Evolutionary conservation across 2,797 vertebrate species (phyloP), one percentile per base, ranked within the genome.

Genomic region (Protonibea diacanthus): DNA sequence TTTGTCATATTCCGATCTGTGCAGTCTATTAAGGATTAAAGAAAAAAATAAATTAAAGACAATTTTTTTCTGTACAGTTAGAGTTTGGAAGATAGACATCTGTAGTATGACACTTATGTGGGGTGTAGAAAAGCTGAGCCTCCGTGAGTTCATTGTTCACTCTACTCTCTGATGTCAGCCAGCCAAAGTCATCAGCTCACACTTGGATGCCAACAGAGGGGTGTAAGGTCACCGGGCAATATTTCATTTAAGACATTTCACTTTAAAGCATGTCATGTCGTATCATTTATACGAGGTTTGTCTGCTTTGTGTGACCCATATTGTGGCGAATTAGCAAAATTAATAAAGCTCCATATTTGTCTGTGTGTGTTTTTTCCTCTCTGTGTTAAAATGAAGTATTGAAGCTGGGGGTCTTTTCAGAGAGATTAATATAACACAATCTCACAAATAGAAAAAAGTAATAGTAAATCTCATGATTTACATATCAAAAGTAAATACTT

Each of bases 401-500:
- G 48, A 29, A 29, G 45, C 18, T 51, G 8, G 10, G 33, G 4
- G 66, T 67, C 6, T 61, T 82, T 8, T 78, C 18, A 74, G 70
- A 51, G 14, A 63, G 67, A 80, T 71, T 51, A 58, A 33, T 52
- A 44, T 56, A 82, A 79, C 58, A 25, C 18, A 57, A 71, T 81
- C 65, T 74, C n/a, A 42, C 14, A 81, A 83, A 75, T 38, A 51
- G 53, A 61, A 56, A 66, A 38, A 9, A 38, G 33, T 9, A 38
- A 9, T 38, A 38, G 33, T 33, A 33, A 33, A 33, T 33, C 33
- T 86, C 25, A 67, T 47, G 25, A 83, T 85, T 88, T 87, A 47
- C 74, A 85, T 76, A 72, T 86, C 15, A 87, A 87, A 82, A 67
- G 51, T 71, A 74, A 80, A 77, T 45, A 52, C 27, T 85, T 86